Evolutionary conservation across 2,888 invertebrate genomes (phyloP).

Genomic region (Sisyra nigra): DNA sequence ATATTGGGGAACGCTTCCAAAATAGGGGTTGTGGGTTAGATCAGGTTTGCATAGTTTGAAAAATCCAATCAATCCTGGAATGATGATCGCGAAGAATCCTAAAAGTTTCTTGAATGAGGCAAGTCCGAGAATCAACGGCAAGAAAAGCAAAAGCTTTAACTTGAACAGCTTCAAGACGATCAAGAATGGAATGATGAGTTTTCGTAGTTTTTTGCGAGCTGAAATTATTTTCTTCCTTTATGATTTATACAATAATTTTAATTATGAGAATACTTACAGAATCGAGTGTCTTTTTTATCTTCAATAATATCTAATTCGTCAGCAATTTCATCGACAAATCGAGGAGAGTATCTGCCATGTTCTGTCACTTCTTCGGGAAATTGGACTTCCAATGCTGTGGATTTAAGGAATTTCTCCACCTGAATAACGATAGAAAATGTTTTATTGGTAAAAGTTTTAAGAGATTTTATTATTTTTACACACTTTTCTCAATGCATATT

Average conservation of each 20-base stretch:
- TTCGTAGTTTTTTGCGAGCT: slow-evolving; percentile 70
- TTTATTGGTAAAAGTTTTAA: background rate
- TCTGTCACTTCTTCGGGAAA: slow-evolving; percentile 62
- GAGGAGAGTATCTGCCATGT: slow-evolving; percentile 55
- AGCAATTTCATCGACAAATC: slow-evolving; percentile 69
- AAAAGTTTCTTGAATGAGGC: slow-evolving; percentile 75
- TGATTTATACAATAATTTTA: too few species aligned
- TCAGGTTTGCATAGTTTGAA: slow-evolving; percentile 70
- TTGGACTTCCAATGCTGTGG: slow-evolving; percentile 57
- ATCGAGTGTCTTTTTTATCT: slow-evolving; percentile 61
- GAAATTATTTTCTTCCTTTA: slow-evolving; percentile 16
- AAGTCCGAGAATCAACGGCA: slow-evolving; percentile 67
- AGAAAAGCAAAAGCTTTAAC: slow-evolving; percentile 61
- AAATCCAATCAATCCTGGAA: slow-evolving; percentile 71
- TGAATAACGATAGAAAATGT: slow-evolving; percentile 11
- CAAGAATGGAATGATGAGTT: slow-evolving; percentile 66
- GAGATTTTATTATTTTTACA: slow-evolving; percentile 8
- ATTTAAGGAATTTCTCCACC: slow-evolving; percentile 52
- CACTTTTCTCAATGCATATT: slow-evolving; percentile 59
- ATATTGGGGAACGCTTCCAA: slow-evolving; percentile 42
- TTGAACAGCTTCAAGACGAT: slow-evolving; percentile 72
- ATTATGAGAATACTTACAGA: slow-evolving; percentile 68
- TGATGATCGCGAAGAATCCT: slow-evolving; percentile 60
- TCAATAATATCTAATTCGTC: slow-evolving; percentile 71
- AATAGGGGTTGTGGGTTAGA: slow-evolving; percentile 27